phyloP scores from a whole-genome alignment of 2,113 vertebrate species.

The Passer domesticus region DNA sequence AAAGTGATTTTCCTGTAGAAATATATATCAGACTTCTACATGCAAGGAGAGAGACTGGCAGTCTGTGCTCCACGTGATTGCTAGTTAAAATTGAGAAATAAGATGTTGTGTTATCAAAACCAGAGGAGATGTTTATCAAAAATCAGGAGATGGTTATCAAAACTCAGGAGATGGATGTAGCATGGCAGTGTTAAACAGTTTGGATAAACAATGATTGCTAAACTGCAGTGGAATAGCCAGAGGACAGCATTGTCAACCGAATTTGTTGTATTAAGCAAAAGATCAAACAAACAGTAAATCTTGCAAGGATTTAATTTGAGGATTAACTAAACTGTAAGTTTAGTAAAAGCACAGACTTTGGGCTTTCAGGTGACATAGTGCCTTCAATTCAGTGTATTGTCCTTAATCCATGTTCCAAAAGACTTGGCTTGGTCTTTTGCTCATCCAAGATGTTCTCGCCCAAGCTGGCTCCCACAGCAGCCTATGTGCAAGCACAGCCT shows the following conservation, averaged over 20 bases:
- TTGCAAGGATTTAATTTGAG: neutral
- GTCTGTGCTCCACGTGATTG: too few species aligned
- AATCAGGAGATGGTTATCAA: neutral
- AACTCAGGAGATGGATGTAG: neutral
- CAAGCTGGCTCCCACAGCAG: neutral
- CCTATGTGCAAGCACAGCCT: neutral
- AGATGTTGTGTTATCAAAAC: neutral
- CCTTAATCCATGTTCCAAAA: neutral
- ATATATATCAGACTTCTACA: rapidly evolving
- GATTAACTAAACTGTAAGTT: too few species aligned
- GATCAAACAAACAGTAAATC: neutral
- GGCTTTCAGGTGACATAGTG: neutral
- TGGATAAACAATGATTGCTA: neutral
- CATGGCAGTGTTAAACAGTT: neutral
- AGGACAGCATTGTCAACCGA: neutral
- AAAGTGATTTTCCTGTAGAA: neutral
- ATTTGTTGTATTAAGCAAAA: neutral
- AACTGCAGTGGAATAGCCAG: neutral
- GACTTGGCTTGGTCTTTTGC: neutral
- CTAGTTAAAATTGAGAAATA: neutral
- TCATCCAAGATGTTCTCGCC: too few species aligned
- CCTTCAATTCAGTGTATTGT: rapidly evolving
- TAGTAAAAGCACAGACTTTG: neutral
- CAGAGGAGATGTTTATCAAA: neutral
- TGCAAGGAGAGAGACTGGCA: neutral